Percentiles rank a stretch among this genome's conserved stretches.
phyloP scores from a whole-genome alignment of 2,797 vertebrate genomes.

The Taeniopygia guttata region DNA sequence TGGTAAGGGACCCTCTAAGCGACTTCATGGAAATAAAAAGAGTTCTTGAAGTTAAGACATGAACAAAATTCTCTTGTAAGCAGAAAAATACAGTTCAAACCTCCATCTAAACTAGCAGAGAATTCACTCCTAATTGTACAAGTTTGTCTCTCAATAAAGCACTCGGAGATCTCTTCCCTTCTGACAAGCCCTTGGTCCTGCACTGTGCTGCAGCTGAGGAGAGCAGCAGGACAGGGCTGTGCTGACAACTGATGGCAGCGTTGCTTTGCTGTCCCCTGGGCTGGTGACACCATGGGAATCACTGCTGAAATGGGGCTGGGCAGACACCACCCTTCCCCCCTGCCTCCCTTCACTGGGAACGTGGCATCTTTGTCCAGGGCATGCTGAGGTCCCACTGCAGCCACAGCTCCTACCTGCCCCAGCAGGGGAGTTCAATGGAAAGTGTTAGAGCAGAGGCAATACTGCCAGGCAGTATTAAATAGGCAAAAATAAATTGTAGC shows the following conservation, averaged over 20 bases:
- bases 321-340: background rate
- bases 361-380: accelerated
- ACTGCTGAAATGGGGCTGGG: background rate
- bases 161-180: background rate
- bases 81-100: background rate
- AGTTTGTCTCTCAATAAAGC: background rate
- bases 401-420: background rate
- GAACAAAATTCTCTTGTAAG: background rate
- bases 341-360: background rate
- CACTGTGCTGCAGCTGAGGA: background rate
- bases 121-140: background rate
- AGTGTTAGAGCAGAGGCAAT: background rate
- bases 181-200: background rate
- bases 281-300: background rate
- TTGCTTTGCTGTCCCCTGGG: background rate
- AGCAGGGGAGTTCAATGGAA: accelerated
- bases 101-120: background rate
- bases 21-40: background rate
- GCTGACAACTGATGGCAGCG: background rate
- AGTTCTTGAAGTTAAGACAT: background rate
- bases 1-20: background rate
- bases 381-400: accelerated
- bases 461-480: background rate
- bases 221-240: background rate
- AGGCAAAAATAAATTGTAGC: background rate